These are phyloP conservation scores for Chaetodon trifasciatus DNA, from an alignment of 2,797 vertebrate species.

Conservation along the genomic window DNA sequence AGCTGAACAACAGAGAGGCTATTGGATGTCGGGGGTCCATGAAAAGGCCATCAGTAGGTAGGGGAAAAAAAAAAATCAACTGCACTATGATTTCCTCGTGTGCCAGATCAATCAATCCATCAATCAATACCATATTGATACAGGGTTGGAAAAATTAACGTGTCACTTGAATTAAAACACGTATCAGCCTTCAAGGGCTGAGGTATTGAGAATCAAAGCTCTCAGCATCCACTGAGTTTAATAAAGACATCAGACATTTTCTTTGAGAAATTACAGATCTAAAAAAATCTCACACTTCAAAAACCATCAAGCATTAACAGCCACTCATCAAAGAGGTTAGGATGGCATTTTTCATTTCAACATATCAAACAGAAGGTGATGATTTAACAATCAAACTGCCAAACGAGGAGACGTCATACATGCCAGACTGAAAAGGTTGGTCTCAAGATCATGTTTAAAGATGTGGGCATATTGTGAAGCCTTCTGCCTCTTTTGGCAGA, in stretches of 20 bases:
- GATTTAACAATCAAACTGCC: constrained; percentile 36
- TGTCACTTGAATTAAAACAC: background rate
- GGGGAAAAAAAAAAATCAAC: background rate
- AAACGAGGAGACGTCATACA: constrained; percentile 17
- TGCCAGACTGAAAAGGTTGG: constrained; percentile 43
- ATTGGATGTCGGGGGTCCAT: background rate
- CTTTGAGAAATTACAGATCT: constrained; percentile 37
- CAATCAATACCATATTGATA: constrained; percentile 2
- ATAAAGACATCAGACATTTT: constrained; percentile 29
- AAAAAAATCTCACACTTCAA: constrained; percentile 12
- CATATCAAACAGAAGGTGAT: constrained; percentile 45
- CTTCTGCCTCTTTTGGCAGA: constrained; percentile 49
- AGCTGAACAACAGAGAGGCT: constrained; percentile 3
- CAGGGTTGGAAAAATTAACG: background rate
- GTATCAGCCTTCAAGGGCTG: constrained; percentile 11
- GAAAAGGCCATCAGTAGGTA: background rate
- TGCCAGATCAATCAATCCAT: background rate
- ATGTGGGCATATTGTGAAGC: constrained; percentile 60
- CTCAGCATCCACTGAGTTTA: constrained; percentile 2
- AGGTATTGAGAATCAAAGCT: constrained; percentile 27
- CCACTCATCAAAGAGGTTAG: constrained; percentile 9
- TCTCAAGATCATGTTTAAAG: constrained; percentile 51
- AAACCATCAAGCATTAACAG: constrained; percentile 16
- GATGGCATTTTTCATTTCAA: constrained; percentile 23
- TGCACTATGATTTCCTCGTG: background rate